These are phyloP conservation scores for Chrysopilus asiliformis DNA, from an alignment of 2,888 invertebrate species.

Conservation along the genomic window DNA sequence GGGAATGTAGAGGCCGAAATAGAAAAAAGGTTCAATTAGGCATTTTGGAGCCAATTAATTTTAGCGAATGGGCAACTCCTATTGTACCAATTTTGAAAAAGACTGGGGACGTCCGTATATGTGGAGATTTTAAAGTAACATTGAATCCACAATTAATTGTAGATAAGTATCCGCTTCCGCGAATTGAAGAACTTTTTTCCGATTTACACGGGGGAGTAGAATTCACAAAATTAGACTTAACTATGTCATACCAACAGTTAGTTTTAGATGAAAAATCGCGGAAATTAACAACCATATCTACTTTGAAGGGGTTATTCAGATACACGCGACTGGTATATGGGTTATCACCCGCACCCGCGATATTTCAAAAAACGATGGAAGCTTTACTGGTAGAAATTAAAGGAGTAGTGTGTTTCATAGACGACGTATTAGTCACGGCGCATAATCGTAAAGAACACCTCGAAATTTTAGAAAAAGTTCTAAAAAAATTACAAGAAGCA, in stretches of 20 bases:
- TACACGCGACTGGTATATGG: conserved; percentile 24
- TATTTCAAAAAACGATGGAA: conserved; percentile 24
- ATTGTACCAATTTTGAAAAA: conserved; percentile 3
- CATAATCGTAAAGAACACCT: conserved; percentile 17
- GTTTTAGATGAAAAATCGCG: conserved; percentile 22
- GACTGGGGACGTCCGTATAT: neutral
- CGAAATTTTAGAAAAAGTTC: conserved; percentile 16
- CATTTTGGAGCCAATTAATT: conserved; percentile 13
- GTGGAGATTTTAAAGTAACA: conserved; percentile 8
- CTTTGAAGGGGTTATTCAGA: conserved; percentile 22
- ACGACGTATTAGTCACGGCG: conserved; percentile 20
- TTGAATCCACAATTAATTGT: too few species aligned
- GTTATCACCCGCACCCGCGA: conserved; percentile 24
- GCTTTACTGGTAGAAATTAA: conserved; percentile 18
- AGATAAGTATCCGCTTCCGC: too few species aligned
- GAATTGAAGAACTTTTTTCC: neutral
- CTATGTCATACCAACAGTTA: conserved; percentile 26
- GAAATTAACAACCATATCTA: conserved; percentile 26
- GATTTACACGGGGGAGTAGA: too few species aligned
- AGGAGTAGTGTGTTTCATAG: conserved; percentile 20
- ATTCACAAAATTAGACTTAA: conserved; percentile 21
- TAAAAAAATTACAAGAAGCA: conserved; percentile 16
- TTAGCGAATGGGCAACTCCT: conserved; percentile 11
- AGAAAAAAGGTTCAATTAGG: conserved; percentile 8
- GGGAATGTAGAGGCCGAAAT: too few species aligned